Evolutionary conservation across 2,113 vertebrate genomes (phyloP), one percentile per base, ranked within the genome.

Genomic region (Chrysemys picta): DNA sequence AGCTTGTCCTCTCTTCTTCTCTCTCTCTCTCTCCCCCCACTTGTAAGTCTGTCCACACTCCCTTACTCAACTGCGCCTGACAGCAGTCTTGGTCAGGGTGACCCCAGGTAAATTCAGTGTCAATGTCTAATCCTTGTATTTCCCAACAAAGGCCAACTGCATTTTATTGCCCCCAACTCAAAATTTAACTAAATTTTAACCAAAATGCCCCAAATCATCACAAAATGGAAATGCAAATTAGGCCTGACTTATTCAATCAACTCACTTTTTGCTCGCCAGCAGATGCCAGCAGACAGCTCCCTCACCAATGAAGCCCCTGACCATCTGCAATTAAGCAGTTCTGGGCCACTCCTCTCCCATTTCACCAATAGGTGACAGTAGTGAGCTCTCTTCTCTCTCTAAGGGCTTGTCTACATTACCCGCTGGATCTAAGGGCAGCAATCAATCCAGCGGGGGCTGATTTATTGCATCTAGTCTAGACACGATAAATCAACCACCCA

Each of bases 21-120:
- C 31, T 17, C 14, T 31, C 31, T 6, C 31, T 6, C 6, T 16
- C 3, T 3, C 6, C 31, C 35, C 8, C 2, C 7, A 21, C 16
- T 5, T 17, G 29, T 21, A 69, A 8, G 9, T 69, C 65, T 69
- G 62, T 19, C 3, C 62, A 35, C 7, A 17, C 35, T 69, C 17
- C 65, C 8, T n/a, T 69, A n/a, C 35, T 69, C 65, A n/a, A n/a
- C 65, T n/a, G 31, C 1, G 8, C 35, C 65, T 69, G 65, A 17
- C 17, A 69, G 17, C 65, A 69, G 17, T n/a, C 16, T n/a, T 69
- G 65, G 35, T 69, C 35, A 69, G 35, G 65, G 8, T n/a, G 8
- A n/a, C 65, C 14, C 65, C 17, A 69, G 8, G 35, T 19, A 69
- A 35, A n/a, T n/a, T 69, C 35, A 69, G 35, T 14, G 14, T n/a